Base-by-base conservation (phyloP, 2,797 vertebrate species). In the Delichon dasypus region DNA sequence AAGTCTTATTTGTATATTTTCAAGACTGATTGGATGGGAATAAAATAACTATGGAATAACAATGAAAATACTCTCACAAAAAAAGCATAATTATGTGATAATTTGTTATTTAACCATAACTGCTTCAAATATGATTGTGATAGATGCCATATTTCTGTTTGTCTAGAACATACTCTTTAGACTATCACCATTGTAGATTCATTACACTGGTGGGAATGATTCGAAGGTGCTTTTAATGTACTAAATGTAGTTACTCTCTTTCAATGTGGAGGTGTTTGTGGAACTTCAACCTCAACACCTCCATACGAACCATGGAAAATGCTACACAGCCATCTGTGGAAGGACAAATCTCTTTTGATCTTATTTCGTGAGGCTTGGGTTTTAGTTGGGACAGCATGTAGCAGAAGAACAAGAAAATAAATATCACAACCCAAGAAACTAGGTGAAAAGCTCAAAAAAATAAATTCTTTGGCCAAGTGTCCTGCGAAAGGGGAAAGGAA, bases 291-390 rank as follows among this genome's bases (percentile, higher is more conserved):
- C 53, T 74, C 62, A 67, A 29, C 29, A 81, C n/a, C 11, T 67
- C 45, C 17, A 15, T 23, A 60, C 8, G 23, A 86, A 78, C 81
- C 4, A 20, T 1, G 15, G 51, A 22, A 60, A 79, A 81, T 1
- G 3, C 30, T 70, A 36, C 26, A 19, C 3, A 8, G 14, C 5
- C 1, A 1, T 25, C 29, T 68, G 1, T 22, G 9, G 61, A 77
- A 86, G 80, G 48, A 45, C 7, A 76, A 80, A 13, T 25, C 19
- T 73, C 17, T 57, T 20, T 50, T 54, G 23, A 32, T 57, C 62
- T 67, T 60, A 20, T 29, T 93, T 74, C 42, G 38, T 57, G 23
- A 68, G 53, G 51, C 10, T 15, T 86, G 45, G 3, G 12, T 75
- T 25, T 34, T 42, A 83, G 5, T 34, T 23, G 13, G 23, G 26